Evolutionary conservation across 2,888 invertebrate species (phyloP).

Genomic region (Bembecia ichneumoniformis): DNA sequence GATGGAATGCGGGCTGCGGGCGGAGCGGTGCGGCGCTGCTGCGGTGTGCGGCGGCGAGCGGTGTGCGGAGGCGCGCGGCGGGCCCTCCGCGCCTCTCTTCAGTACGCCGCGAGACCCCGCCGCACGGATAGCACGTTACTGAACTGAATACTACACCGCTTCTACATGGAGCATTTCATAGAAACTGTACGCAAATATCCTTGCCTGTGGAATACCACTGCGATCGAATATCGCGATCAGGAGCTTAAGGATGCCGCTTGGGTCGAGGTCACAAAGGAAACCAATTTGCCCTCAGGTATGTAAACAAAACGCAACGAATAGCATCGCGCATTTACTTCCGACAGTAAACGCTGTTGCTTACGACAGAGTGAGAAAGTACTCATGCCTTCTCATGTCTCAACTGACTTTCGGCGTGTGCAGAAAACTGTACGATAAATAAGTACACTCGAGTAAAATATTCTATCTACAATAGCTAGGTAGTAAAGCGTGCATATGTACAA

Average conservation of each 20-base stretch:
- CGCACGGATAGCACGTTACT: conserved; percentile 5
- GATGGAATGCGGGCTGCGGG: conserved; percentile 10
- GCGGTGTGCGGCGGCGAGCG: conserved; percentile 17
- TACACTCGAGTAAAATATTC: too few species aligned
- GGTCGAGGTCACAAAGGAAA: conserved; percentile 63
- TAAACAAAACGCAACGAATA: conserved; percentile 20
- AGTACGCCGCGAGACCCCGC: conserved; percentile 15
- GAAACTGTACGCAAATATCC: conserved; percentile 59
- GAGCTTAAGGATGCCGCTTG: conserved; percentile 66
- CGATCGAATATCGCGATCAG: conserved; percentile 65
- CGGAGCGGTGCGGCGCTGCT: conserved; percentile 19
- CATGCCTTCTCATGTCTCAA: too few species aligned
- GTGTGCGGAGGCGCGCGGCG: conserved; percentile 15
- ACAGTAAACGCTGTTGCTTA: too few species aligned
- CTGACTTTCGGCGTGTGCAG: too few species aligned
- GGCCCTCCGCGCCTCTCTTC: conserved; percentile 15
- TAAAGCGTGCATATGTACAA: too few species aligned
- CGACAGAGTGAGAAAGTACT: too few species aligned
- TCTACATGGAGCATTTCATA: conserved; percentile 57
- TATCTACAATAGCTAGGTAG: too few species aligned
- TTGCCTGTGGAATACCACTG: conserved; percentile 63
- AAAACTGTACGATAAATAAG: too few species aligned
- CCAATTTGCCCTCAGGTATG: conserved; percentile 58
- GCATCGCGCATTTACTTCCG: background rate
- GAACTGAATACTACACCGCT: conserved; percentile 3